Base-by-base conservation (phyloP, 2,797 vertebrate species). In the Oophaga sylvatica region DNA sequence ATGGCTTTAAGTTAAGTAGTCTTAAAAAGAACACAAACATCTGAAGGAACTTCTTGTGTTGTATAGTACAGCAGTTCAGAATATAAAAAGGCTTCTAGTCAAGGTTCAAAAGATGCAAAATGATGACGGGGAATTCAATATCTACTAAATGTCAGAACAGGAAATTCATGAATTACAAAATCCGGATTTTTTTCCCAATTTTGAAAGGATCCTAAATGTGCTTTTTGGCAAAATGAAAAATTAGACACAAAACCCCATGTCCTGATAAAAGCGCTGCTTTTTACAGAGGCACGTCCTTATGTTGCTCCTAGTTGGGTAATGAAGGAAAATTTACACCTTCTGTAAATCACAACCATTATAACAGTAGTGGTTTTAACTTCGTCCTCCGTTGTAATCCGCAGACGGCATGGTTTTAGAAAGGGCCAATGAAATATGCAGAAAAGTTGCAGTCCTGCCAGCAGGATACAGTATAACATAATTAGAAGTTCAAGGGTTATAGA, bases 1-100 rank as follows among this genome's bases (percentile, higher is more conserved):
- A 96, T 95, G 94, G 95, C 95, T 95, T 95, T 95, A 94, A 91
- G 90, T 89, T 95, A 94, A 91, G 90, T 87, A 92, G 93, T 94
- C 94, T 93, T 94, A 95, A 93, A 92, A 90, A 91, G 90, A 90
- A 92, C 92, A 94, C 93, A 93, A 41, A 41, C 91, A 92, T 92
- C 95, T 93, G 93, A 92, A 91, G 91, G 81, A 90, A 87, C 92
- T 92, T 92, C 92, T 91, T 73, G 93, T 95, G 92, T 94, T 93
- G 90, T 94, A 94, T 93, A 94, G 94, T 94, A 95, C 94, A 95
- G 93, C 94, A 94, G 91, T 94, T 79, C 84, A 90, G 92, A 93
- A 92, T 92, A 90, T 85, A 91, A 85, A 53, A 92, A 95, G 75
- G 56, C 63, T 78, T 83, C 70, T 83, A 79, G 65, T 63, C 45